Evolutionary conservation across 2,888 invertebrate species (phyloP).

Genomic region (Lysandra bellargus): DNA sequence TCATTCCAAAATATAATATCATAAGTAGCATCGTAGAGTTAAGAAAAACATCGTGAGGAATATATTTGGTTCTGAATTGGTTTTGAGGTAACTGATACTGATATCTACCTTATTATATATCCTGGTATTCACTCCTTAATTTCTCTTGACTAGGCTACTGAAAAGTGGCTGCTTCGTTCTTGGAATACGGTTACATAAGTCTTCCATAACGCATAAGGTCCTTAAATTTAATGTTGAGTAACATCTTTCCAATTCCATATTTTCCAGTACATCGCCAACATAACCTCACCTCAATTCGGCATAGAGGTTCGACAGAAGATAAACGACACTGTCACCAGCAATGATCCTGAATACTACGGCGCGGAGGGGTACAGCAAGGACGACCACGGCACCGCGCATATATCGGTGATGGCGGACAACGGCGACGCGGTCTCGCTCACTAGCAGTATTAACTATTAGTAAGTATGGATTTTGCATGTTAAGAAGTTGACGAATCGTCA

Average conservation of each 20-base stretch:
- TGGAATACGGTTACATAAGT: too few relatives aligned
- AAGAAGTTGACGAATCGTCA: too few relatives aligned
- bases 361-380: conserved; percentile 78
- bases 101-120: too few relatives aligned
- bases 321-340: conserved; percentile 83
- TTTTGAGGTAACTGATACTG: too few relatives aligned
- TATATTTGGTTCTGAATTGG: too few relatives aligned
- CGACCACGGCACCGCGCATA: conserved; percentile 93
- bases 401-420: conserved; percentile 89
- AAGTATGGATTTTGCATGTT: neutral
- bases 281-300: conserved; percentile 83
- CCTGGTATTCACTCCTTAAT: neutral
- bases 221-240: too few relatives aligned
- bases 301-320: conserved; percentile 81
- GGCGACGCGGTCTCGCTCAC: conserved; percentile 97
- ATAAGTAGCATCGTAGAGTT: neutral
- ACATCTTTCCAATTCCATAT: too few relatives aligned
- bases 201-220: too few relatives aligned
- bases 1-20: neutral
- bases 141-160: too few relatives aligned
- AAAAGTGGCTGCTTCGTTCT: too few relatives aligned
- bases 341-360: conserved; percentile 84
- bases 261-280: conserved; percentile 78
- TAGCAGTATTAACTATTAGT: conserved; percentile 89
- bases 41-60: too few relatives aligned